Conservation (phyloP, 2,888 invertebrate genomes). For the Cryptocephalus primarius region DNA sequence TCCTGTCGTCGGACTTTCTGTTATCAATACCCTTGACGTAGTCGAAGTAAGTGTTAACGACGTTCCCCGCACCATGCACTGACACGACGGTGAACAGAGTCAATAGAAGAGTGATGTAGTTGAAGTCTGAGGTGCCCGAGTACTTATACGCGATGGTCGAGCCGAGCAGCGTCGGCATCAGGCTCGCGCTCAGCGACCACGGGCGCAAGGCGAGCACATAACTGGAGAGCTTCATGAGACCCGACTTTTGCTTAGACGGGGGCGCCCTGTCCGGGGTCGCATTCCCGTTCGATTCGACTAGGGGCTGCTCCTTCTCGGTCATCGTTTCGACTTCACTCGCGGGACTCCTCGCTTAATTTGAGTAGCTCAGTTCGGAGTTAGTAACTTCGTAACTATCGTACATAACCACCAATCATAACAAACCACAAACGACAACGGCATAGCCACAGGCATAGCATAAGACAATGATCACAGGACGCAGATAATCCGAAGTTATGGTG, state of each 20-base stretch:
- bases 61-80: slow-evolving; percentile 93
- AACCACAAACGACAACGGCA: too few species aligned
- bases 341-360: too few species aligned
- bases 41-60: slow-evolving; percentile 94
- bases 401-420: too few species aligned
- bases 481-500: too few species aligned
- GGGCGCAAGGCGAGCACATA: slow-evolving; percentile 83
- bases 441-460: too few species aligned
- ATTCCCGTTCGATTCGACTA: too few species aligned
- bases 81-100: slow-evolving; percentile 80
- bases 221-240: slow-evolving; percentile 78
- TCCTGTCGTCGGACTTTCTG: slow-evolving; percentile 86
- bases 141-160: slow-evolving; percentile 80
- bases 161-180: slow-evolving; percentile 84
- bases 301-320: too few species aligned
- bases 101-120: slow-evolving; percentile 64
- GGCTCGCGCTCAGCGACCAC: slow-evolving; percentile 87
- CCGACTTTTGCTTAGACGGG: slow-evolving; percentile 24
- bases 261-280: too few species aligned
- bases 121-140: slow-evolving; percentile 64
- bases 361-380: too few species aligned
- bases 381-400: too few species aligned
- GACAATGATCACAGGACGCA: too few species aligned
- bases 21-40: slow-evolving; percentile 91
- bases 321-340: too few species aligned